A percentile compares a stretch with the other conserved stretches of the same genome.
These are phyloP conservation scores for Scaptodrosophila latifasciaeformis DNA, from an alignment of 2,888 invertebrate genomes.

Conservation along the genomic window DNA sequence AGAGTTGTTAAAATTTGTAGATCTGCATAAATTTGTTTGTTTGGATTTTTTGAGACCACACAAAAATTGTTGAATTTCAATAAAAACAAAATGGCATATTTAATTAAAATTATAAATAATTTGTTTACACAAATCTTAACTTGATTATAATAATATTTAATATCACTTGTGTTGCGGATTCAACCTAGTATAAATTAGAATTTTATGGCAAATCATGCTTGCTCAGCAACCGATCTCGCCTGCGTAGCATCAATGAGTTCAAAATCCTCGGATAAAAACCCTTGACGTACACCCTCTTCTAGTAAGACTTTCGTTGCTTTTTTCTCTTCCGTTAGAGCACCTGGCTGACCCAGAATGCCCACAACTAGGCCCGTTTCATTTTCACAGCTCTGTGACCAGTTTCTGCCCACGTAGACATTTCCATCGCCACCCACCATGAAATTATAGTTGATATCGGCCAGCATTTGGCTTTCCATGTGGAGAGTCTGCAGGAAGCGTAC, in stretches of 20 bases:
- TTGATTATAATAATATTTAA: too few relatives aligned
- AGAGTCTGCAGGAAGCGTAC: conserved; percentile 80
- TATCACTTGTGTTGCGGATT: too few relatives aligned
- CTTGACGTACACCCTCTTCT: conserved; percentile 78
- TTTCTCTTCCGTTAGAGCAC: too few relatives aligned
- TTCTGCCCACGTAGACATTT: conserved; percentile 82
- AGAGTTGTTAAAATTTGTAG: too few relatives aligned
- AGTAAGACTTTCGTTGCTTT: conserved; percentile 74
- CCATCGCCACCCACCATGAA: conserved; percentile 87
- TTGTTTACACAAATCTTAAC: too few relatives aligned
- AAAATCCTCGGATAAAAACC: conserved; percentile 79
- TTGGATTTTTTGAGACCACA: too few relatives aligned
- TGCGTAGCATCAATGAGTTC: conserved; percentile 82
- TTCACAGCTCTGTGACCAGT: conserved; percentile 82
- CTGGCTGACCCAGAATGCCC: conserved; percentile 80
- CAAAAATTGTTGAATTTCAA: conserved; percentile 33
- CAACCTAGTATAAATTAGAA: too few relatives aligned
- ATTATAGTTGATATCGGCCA: conserved; percentile 84
- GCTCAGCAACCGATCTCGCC: too few relatives aligned
- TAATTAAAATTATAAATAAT: conserved; percentile 33
- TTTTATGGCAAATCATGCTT: too few relatives aligned
- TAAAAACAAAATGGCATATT: conserved; percentile 54
- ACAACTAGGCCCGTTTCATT: conserved; percentile 78
- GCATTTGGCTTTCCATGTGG: conserved; percentile 79
- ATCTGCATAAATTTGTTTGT: too few relatives aligned